Base-by-base conservation (phyloP, 2,113 vertebrate species). In the Onychostruthus taczanowskii region DNA sequence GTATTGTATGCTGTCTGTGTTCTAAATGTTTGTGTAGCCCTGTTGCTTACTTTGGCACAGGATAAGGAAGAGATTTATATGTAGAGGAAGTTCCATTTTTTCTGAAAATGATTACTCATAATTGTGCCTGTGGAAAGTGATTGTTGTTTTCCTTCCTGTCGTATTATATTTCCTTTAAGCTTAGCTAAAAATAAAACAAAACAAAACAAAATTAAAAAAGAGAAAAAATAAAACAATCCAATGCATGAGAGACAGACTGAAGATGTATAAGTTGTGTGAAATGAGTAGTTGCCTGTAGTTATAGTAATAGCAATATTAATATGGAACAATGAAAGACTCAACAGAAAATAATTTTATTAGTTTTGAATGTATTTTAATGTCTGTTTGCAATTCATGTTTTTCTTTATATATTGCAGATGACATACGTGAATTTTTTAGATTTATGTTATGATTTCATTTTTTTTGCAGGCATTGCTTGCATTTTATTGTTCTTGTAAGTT, bases 21-120 rank as follows among this genome's bases (percentile, higher is more conserved):
- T 82, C 37, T 55, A 10, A 72, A 44, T 41, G 33, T 61, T 91
- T 5, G 0, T n/a, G 39, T 82, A 52, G n/a, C 28, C 44, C n/a
- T 10, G 0, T 62, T 94, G 79, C 43, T 92, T 87, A 14, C 37
- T 90, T 94, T 94, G 94, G 85, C 90, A 80, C 67, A 85, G 85
- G 72, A 49, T 84, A 27, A 10, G 92, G 92, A 95, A 94, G 27
- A 21, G 26, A 62, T 78, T 84, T 89, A 17, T 47, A 37, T 16
- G 35, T 14, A 73, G 46, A 72, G 77, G 81, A 87, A 94, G 43
- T 31, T 31, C 3, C 56, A n/a, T 70, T 70, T 81, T 47, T 89
- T 52, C 72, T 82, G 30, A 44, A 62, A 80, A 46, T 58, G 41
- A 44, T 86, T 90, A 22, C 23, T 90, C 53, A 19, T 66, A 87